phyloP scores from a whole-genome alignment of 2,113 vertebrate species.

The Channa argus region DNA sequence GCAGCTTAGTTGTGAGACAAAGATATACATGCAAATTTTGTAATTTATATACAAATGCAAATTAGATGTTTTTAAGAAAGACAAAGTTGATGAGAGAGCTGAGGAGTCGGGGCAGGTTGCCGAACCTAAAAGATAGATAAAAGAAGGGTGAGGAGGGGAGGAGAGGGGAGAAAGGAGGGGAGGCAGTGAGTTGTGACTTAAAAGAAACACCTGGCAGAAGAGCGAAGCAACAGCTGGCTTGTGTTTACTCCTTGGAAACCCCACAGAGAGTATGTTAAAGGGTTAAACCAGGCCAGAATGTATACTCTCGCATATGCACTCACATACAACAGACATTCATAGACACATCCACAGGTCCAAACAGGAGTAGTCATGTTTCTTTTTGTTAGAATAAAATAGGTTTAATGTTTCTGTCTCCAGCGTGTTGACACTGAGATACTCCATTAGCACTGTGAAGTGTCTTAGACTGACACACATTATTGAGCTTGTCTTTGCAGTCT shows the following conservation, averaged over 20 bases:
- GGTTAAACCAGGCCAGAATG: slow-evolving; percentile 58
- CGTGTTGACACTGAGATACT: slow-evolving; percentile 7
- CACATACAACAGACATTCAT: background rate
- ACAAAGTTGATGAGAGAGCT: background rate
- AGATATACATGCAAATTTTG: background rate
- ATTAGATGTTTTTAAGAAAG: background rate
- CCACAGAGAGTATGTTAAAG: slow-evolving; percentile 51
- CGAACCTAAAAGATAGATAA: background rate
- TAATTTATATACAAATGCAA: background rate
- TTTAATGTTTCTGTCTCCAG: slow-evolving; percentile 9
- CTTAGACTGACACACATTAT: background rate
- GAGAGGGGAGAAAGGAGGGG: slow-evolving; percentile 1
- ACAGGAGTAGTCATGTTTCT: slow-evolving; percentile 24
- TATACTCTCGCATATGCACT: slow-evolving; percentile 21
- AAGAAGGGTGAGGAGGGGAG: slow-evolving; percentile 8
- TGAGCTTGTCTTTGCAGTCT: background rate
- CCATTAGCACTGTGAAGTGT: background rate
- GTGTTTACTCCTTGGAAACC: slow-evolving; percentile 59
- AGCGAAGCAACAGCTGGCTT: slow-evolving; percentile 71
- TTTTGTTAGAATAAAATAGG: slow-evolving; percentile 8
- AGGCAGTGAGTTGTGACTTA: slow-evolving; percentile 33
- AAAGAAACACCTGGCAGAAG: slow-evolving; percentile 67
- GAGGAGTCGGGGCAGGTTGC: background rate
- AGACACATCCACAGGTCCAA: slow-evolving; percentile 15
- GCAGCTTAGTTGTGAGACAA: background rate